Conservation (phyloP, 1,140 invertebrate species). For the Cepaea nemoralis region DNA sequence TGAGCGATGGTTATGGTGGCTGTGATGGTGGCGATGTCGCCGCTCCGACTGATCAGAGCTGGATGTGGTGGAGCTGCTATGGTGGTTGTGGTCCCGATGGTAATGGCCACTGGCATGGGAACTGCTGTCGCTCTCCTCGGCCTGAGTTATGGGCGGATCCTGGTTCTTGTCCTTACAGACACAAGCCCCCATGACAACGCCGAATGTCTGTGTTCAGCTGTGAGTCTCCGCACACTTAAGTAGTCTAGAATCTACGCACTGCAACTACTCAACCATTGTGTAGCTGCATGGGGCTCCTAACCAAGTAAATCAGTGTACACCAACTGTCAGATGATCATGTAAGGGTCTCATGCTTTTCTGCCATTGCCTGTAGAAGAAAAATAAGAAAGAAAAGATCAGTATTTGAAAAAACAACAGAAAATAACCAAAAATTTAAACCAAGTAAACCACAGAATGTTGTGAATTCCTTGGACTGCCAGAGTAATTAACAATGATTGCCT, state of each 20-base stretch:
- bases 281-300: background rate
- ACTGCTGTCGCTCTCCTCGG: slow-evolving; percentile 38
- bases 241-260: background rate
- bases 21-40: slow-evolving; percentile 9
- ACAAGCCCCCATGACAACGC: slow-evolving; percentile 62
- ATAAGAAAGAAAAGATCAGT: too few species aligned
- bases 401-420: too few species aligned
- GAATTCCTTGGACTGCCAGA: too few species aligned
- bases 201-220: background rate
- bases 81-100: slow-evolving; percentile 23
- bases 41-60: slow-evolving; percentile 13
- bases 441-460: too few species aligned
- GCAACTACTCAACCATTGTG: background rate
- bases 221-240: background rate
- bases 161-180: slow-evolving; percentile 60
- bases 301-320: background rate
- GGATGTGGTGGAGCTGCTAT: background rate
- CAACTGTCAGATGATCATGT: background rate
- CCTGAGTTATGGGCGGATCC: slow-evolving; percentile 36
- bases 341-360: background rate
- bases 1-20: slow-evolving; percentile 25
- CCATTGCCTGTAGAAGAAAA: background rate
- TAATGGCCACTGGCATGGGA: slow-evolving; percentile 21
- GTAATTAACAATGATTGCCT: too few species aligned
- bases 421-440: too few species aligned